phyloP scores from a whole-genome alignment of 2,113 vertebrate species.

The Mustela nigripes region DNA sequence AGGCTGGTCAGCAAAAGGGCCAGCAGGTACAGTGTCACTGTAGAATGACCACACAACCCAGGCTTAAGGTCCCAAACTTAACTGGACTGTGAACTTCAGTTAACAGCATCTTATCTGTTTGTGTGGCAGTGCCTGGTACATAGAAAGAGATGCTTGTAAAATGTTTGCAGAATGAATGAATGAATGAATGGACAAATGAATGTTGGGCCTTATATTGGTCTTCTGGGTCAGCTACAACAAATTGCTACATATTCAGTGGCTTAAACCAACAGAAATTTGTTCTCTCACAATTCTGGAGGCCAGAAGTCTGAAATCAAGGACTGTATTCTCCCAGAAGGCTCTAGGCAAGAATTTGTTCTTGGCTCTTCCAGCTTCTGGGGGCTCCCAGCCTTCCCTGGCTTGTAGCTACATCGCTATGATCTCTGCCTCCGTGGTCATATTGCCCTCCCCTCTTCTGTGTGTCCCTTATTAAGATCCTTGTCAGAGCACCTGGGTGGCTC shows the following conservation, averaged over 20 bases:
- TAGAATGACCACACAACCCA: not conserved
- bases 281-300: not conserved
- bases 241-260: not conserved
- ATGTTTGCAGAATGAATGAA: not conserved
- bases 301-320: not conserved
- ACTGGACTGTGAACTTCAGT: not conserved
- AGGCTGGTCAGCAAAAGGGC: not conserved
- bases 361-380: not conserved
- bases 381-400: not conserved
- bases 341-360: not conserved
- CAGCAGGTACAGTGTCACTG: not conserved
- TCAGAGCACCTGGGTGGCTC: not conserved
- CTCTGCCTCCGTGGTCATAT: not conserved
- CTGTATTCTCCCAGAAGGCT: not conserved
- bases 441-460: not conserved
- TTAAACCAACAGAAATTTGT: constrained; percentile 33
- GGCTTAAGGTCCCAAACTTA: not conserved
- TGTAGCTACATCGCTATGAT: not conserved
- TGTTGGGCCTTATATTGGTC: not conserved
- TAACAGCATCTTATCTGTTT: not conserved
- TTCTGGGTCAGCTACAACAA: not conserved
- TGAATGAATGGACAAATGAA: not conserved
- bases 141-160: not conserved
- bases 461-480: not conserved
- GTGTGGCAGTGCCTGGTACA: not conserved